Evolutionary conservation across 2,797 vertebrate genomes (phyloP).

Genomic region (Oreonectes daqikongensis): DNA sequence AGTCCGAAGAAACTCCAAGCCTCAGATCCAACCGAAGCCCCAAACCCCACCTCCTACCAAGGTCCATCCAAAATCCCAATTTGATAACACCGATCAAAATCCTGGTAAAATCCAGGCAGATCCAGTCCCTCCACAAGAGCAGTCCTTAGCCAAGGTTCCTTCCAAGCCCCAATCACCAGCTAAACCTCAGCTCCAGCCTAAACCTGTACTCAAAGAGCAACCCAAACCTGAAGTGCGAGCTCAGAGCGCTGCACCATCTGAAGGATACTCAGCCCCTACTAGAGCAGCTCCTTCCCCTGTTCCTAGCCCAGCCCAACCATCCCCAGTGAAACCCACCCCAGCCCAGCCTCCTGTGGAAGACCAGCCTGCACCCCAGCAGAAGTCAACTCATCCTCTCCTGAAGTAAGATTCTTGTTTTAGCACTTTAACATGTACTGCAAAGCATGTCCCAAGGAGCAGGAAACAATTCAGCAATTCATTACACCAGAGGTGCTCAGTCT

Average conservation of each 20-base stretch:
- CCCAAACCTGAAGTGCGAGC: conserved; percentile 69
- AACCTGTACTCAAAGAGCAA: conserved; percentile 71
- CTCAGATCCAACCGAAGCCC: conserved; percentile 80
- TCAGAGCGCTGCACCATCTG: conserved; percentile 43
- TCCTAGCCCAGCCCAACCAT: conserved; percentile 47
- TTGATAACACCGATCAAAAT: conserved; percentile 55
- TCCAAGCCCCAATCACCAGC: conserved; percentile 59
- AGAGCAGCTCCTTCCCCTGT: conserved; percentile 38
- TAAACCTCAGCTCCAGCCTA: conserved; percentile 56
- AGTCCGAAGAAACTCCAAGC: conserved; percentile 79
- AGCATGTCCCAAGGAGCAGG: neutral
- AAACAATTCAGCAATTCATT: neutral
- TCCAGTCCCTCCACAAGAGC: conserved; percentile 62
- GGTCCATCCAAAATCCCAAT: conserved; percentile 59
- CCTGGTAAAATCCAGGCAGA: conserved; percentile 55
- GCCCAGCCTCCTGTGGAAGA: conserved; percentile 73
- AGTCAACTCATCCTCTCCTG: conserved; percentile 89
- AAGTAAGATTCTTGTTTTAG: conserved; percentile 84
- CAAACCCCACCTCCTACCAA: conserved; percentile 74
- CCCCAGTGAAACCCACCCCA: conserved; percentile 45
- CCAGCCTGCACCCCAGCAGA: conserved; percentile 80
- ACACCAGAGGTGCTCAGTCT: neutral
- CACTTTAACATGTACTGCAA: neutral
- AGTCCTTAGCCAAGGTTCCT: conserved; percentile 65
- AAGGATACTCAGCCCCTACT: conserved; percentile 23